Base-by-base conservation (phyloP, 2,797 vertebrate genomes). In the Knipowitschia caucasica region DNA sequence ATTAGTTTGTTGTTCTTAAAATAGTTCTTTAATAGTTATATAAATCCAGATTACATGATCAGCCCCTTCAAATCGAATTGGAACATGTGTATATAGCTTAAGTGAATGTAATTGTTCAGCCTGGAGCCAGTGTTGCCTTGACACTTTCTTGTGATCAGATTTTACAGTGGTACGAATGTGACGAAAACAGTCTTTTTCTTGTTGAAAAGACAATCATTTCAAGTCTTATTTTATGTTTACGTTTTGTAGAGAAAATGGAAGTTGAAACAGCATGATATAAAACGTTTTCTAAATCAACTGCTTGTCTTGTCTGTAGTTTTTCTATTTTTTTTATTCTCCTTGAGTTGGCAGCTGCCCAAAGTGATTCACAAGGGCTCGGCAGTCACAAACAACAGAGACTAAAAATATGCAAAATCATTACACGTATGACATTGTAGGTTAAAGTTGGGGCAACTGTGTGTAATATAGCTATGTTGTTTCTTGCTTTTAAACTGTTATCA, bases 221-320 rank as follows among this genome's bases (percentile, higher is more conserved):
- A 56, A 61, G 58, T 77, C 58, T 50, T 72, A 50, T 31, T 47
- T 27, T 12, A 23, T 49, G 53, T 62, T 70, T 33, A 26, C 43
- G 2, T 44, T 45, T 14, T 58, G 31, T 6, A 40, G 42, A 21
- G 49, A 11, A 59, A 42, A 25, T 11, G 62, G 7, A 39, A n/a
- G n/a, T 47, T 47, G 45, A 38, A 21, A 35, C 50, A 50, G 51
- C 51, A 51, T 70, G 29, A 31, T 64, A 38, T 70, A 80, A 57
- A 43, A 7, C 20, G 14, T 29, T 56, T 62, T 1, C n/a, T 65
- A 62, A 40, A 56, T 31, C 20, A 7, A 7, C 14, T 3, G 15
- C 11, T 23, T 12, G 0, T 26, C 12, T 56, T 49, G n/a, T n/a
- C n/a, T n/a, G 38, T 25, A 31, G n/a, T 53, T 63, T 56, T 17